These are phyloP conservation scores for Epizoanthus ramosus DNA, from an alignment of 92 coral and sea anemone species.

Conservation along the genomic window DNA sequence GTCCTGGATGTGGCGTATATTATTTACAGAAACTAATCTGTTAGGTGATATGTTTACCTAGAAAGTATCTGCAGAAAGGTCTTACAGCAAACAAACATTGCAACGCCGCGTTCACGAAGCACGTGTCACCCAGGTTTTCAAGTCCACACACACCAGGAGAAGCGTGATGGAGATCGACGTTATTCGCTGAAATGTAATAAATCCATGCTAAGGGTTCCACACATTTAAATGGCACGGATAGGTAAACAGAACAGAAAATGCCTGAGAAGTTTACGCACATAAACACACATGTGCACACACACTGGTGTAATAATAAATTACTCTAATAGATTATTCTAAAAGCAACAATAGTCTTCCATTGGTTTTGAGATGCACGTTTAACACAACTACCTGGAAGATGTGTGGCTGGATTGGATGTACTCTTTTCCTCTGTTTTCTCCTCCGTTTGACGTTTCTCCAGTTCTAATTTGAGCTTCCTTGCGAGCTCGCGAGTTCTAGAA, in stretches of 20 bases:
- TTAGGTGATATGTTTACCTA: constrained; percentile 37
- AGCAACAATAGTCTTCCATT: background rate
- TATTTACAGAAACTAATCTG: too few relatives aligned
- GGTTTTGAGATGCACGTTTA: background rate
- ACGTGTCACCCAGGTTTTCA: constrained; percentile 82
- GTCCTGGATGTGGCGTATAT: too few relatives aligned
- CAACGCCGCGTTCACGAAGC: constrained; percentile 85
- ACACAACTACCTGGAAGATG: constrained; percentile 12
- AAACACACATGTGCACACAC: background rate
- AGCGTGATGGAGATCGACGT: constrained; percentile 55
- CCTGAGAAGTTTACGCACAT: background rate
- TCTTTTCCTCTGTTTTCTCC: background rate
- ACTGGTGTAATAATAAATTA: background rate
- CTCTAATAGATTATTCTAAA: background rate
- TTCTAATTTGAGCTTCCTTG: constrained; percentile 25
- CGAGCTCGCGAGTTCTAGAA: constrained; percentile 38
- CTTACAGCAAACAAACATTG: constrained; percentile 74
- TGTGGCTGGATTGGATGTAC: background rate
- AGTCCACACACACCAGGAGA: constrained; percentile 78
- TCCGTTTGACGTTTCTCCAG: constrained; percentile 20
- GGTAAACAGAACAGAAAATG: background rate
- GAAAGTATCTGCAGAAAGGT: constrained; percentile 79
- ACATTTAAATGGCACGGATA: background rate
- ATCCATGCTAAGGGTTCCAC: background rate
- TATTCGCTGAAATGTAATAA: constrained; percentile 2